Percentiles rank a stretch among this genome's conserved stretches.
Conservation (phyloP, 2,113 vertebrate species). For the Myxocyprinus asiaticus region DNA sequence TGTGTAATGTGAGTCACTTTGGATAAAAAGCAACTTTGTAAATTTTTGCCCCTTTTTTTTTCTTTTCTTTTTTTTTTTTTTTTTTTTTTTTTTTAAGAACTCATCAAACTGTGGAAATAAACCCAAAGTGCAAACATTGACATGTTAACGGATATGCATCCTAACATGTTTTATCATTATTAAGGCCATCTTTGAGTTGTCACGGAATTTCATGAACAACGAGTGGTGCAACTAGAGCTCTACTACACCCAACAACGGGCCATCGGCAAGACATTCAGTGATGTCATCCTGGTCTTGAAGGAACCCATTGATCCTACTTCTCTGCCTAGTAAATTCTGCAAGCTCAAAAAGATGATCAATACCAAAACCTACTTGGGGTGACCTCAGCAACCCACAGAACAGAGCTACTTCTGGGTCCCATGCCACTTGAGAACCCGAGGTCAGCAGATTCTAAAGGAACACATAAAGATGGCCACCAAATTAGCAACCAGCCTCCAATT, state of each 20-base stretch:
- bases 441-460: neutral
- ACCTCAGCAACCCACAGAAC: constrained; percentile 75
- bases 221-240: constrained; percentile 90
- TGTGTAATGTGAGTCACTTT: no score
- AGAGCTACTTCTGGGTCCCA: constrained; percentile 83
- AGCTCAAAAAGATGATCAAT: constrained; percentile 80
- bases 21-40: no score
- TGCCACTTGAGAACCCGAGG: constrained; percentile 32
- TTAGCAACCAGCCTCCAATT: neutral
- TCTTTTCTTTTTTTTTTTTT: no score
- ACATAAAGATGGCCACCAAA: constrained; percentile 20
- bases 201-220: constrained; percentile 81
- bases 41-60: no score
- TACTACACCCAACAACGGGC: constrained; percentile 86
- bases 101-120: no score
- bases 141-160: neutral
- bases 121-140: no score
- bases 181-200: constrained; percentile 82
- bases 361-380: constrained; percentile 85
- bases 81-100: no score
- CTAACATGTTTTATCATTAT: constrained; percentile 30
- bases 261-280: constrained; percentile 75
- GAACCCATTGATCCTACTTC: constrained; percentile 76
- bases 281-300: constrained; percentile 81
- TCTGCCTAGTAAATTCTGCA: constrained; percentile 80